Evolutionary conservation across 2,888 invertebrate genomes (phyloP), one percentile per base, ranked within the genome.

Genomic region (Melangyna quadrimaculata): DNA sequence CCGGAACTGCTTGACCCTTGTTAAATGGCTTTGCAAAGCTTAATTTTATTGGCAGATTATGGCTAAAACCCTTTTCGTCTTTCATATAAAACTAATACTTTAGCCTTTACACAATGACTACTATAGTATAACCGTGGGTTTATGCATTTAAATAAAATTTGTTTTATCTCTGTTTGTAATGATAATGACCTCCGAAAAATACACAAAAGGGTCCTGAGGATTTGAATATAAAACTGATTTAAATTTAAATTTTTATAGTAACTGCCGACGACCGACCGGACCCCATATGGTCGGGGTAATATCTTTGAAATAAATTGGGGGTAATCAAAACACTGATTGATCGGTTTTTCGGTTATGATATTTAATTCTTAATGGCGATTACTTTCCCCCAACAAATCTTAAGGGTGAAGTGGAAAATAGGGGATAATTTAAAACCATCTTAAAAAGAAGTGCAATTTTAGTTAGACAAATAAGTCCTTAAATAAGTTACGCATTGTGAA

Each of bases 41-140:
- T 84, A 84, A 84, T 84, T 84, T 84, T 84, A 84, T 84, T 84
- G 84, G 75, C 79, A 84, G 84, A 79, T 84, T 84, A 84, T 84
- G 40, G 80, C 55, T 72, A 27, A 67, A 80, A 37, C 67, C 53
- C 67, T 61, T 71, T 57, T 43, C 48, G 24, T 22, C 61, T 63
- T 55, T 27, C 59, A n/a, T 61, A 37, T 37, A 53, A 1, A 12
- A 17, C 24, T 48, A 2, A 29, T 14, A 10, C 7, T 55, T 5
- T 35, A 22, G 19, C 22, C 22, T 14, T 3, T n/a, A n/a, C n/a
- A 37, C 35, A 37, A 59, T 35, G 59, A 14, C 14, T 6, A n/a
- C n/a, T n/a, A n/a, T n/a, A n/a, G n/a, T n/a, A n/a, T n/a, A 1
- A 22, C 22, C 17, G 19, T 8, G 22, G 35, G 59, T 0, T 63